phyloP scores from a whole-genome alignment of 2,888 invertebrate species.

The Hemicrepidius hirtus region DNA sequence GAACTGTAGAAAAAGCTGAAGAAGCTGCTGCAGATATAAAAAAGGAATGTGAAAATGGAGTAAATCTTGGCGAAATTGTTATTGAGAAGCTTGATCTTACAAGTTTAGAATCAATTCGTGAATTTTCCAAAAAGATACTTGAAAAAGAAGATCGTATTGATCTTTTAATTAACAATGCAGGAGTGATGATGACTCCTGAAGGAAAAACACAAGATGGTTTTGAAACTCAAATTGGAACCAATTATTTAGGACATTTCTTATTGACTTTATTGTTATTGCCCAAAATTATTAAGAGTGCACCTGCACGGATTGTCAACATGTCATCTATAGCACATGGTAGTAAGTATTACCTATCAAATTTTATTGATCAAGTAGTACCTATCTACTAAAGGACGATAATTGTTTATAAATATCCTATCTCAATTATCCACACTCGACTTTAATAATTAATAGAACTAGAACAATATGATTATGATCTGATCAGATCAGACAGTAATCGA shows the following conservation, averaged over 20 bases:
- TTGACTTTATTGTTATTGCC: slow-evolving; percentile 71
- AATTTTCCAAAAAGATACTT: slow-evolving; percentile 69
- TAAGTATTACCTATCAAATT: too few species aligned
- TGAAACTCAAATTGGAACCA: slow-evolving; percentile 80
- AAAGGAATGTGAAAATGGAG: slow-evolving; percentile 62
- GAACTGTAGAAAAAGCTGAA: slow-evolving; percentile 73
- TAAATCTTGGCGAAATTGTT: slow-evolving; percentile 69
- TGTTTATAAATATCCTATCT: too few species aligned
- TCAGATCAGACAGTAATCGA: too few species aligned
- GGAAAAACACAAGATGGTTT: slow-evolving; percentile 78
- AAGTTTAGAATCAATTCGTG: slow-evolving; percentile 68
- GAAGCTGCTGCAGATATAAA: slow-evolving; percentile 72
- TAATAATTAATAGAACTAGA: too few species aligned
- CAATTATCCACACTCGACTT: too few species aligned
- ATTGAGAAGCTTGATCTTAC: slow-evolving; percentile 70
- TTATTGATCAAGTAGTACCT: too few species aligned
- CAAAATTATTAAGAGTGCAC: slow-evolving; percentile 73
- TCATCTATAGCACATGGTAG: slow-evolving; percentile 68
- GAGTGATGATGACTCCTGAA: slow-evolving; percentile 79
- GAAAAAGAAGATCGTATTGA: slow-evolving; percentile 74
- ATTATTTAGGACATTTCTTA: slow-evolving; percentile 74
- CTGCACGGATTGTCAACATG: slow-evolving; percentile 73
- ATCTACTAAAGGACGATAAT: too few species aligned
- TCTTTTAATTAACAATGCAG: slow-evolving; percentile 82
- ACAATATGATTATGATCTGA: too few species aligned